A percentile compares a stretch with the other conserved stretches of the same genome.
These are phyloP conservation scores for Alosa sapidissima DNA, from an alignment of 2,797 vertebrate species.

Conservation along the genomic window DNA sequence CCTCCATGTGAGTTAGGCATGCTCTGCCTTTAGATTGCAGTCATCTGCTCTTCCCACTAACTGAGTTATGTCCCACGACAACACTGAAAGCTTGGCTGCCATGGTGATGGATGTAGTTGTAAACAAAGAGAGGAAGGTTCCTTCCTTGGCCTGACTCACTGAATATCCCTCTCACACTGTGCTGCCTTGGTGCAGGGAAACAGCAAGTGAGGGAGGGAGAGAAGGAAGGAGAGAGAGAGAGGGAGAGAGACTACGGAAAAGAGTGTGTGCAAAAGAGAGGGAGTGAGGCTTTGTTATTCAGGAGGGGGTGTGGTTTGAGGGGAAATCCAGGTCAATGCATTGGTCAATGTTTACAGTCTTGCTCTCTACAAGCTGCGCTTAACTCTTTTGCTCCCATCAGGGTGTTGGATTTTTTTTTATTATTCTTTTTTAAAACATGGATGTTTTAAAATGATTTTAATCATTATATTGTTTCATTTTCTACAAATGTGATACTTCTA, in stretches of 20 bases:
- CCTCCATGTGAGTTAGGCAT: not conserved
- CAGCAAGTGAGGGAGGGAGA: not conserved
- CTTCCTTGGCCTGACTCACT: not conserved
- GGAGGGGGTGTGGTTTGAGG: not conserved
- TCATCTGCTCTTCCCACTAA: slow-evolving; percentile 1
- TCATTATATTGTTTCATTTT: no score
- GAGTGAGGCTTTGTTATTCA: not conserved
- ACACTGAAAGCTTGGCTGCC: slow-evolving; percentile 8
- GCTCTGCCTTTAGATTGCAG: not conserved
- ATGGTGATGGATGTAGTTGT: not conserved
- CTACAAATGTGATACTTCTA: not conserved
- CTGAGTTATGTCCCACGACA: not conserved
- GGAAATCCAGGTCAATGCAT: slow-evolving; percentile 7
- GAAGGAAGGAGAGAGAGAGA: not conserved
- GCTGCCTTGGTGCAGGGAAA: not conserved
- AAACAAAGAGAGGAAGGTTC: not conserved
- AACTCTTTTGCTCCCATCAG: not conserved
- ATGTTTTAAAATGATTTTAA: no score
- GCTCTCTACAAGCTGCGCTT: not conserved
- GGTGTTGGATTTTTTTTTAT: not conserved
- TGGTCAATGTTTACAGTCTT: not conserved
- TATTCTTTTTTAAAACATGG: not conserved
- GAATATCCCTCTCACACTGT: not conserved
- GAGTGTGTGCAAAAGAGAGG: not conserved
- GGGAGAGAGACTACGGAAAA: not conserved